A percentile compares a stretch with the other conserved stretches of the same genome.
These are phyloP conservation scores for Myrmecobius fasciatus DNA, from an alignment of 2,113 vertebrate genomes.

Conservation along the genomic window DNA sequence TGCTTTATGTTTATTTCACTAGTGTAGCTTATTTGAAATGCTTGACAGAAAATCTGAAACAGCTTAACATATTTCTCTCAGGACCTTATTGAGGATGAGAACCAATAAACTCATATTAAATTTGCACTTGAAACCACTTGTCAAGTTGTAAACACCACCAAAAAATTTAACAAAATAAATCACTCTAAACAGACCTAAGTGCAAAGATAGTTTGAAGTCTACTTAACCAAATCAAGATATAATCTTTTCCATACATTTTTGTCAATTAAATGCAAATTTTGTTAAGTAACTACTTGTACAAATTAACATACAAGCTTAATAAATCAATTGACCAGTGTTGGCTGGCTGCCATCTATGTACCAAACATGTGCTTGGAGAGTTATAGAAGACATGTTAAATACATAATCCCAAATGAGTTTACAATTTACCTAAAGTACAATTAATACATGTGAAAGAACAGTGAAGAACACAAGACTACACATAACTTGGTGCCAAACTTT, in stretches of 20 bases:
- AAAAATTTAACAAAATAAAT: not conserved
- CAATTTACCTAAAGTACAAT: not conserved
- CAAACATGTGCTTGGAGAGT: not conserved
- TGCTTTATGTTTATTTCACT: not conserved
- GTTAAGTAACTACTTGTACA: not conserved
- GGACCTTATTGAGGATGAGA: not conserved
- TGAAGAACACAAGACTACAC: not conserved
- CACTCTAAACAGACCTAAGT: not conserved
- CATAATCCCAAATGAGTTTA: not conserved
- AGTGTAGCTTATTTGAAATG: not conserved
- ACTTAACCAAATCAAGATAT: conserved; percentile 7
- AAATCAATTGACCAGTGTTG: not conserved
- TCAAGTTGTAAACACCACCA: not conserved
- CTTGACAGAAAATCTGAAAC: not conserved
- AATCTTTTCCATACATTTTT: not conserved
- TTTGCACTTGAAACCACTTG: not conserved
- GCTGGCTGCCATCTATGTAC: not conserved
- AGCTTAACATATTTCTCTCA: not conserved
- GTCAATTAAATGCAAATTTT: not conserved
- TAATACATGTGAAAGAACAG: not conserved
- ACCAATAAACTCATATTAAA: not conserved
- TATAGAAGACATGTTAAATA: not conserved
- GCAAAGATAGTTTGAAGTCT: not conserved
- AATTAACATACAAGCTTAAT: not conserved
- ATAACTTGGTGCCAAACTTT: not conserved